phyloP scores from a whole-genome alignment of 2,888 invertebrate genomes.

The Lasioglossum vierecki region DNA sequence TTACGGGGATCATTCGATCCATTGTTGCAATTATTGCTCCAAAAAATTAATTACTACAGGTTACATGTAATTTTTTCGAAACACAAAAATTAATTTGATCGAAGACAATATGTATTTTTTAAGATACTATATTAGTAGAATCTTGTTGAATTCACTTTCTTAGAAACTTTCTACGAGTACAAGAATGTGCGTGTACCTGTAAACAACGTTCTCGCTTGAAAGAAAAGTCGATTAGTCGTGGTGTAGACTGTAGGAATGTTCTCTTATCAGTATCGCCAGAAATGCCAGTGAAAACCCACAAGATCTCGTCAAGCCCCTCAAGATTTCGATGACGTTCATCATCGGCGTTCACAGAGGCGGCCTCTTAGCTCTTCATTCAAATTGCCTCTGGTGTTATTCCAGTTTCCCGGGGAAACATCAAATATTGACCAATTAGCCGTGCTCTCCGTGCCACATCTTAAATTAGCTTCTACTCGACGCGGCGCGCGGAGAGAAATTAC shows the following conservation, averaged over 20 bases:
- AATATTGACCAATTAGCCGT: conserved; percentile 57
- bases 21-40: no score
- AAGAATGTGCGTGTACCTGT: no score
- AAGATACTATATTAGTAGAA: no score
- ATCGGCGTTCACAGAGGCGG: background rate
- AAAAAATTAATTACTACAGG: no score
- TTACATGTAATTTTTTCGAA: no score
- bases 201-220: background rate
- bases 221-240: background rate
- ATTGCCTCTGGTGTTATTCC: conserved; percentile 44
- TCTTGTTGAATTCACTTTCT: no score
- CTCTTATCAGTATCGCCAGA: background rate
- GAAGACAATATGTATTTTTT: no score
- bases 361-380: conserved; percentile 31
- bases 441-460: conserved; percentile 44
- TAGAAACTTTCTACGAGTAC: no score
- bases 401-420: conserved; percentile 54
- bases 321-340: conserved; percentile 14
- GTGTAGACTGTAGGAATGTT: background rate
- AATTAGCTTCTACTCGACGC: conserved; percentile 47
- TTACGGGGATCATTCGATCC: no score
- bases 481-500: conserved; percentile 31
- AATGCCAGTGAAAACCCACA: background rate
- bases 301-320: background rate
- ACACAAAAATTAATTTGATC: no score